Evolutionary conservation across 2,888 invertebrate species (phyloP).

Genomic region (Temnothorax unifasciatus): DNA sequence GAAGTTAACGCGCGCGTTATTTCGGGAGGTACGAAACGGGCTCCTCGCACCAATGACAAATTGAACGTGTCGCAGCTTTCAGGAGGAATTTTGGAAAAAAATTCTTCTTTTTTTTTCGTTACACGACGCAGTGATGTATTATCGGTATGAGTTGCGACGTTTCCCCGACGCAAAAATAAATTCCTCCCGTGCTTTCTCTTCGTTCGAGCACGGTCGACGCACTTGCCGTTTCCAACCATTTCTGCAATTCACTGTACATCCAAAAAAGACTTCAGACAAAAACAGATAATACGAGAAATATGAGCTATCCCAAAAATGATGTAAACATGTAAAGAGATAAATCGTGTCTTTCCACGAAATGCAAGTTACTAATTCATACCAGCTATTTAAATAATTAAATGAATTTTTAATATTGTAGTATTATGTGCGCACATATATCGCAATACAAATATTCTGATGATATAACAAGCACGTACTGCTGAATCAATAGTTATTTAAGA

Average conservation of each 20-base stretch:
- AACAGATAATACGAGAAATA: background rate
- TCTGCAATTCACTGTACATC: background rate
- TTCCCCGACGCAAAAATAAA: slow-evolving; percentile 29
- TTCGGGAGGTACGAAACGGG: slow-evolving; percentile 12
- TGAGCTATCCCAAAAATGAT: background rate
- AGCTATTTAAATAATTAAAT: background rate
- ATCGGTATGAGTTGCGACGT: slow-evolving; percentile 6
- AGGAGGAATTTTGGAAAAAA: slow-evolving; percentile 65
- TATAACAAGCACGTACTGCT: background rate
- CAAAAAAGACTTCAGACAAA: background rate
- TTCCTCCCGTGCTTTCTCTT: background rate
- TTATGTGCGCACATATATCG: background rate
- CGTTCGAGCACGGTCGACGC: background rate
- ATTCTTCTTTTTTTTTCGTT: slow-evolving; percentile 14
- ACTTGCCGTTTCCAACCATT: background rate
- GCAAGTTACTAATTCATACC: background rate
- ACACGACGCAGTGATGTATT: slow-evolving; percentile 19
- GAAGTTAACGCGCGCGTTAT: slow-evolving; percentile 26
- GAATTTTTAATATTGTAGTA: background rate
- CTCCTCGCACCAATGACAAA: slow-evolving; percentile 27
- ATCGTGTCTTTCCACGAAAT: background rate
- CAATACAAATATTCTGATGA: background rate
- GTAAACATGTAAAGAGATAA: background rate
- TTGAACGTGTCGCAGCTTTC: slow-evolving; percentile 41
- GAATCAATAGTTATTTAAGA: background rate